Evolutionary conservation across 2,888 invertebrate genomes (phyloP).

Genomic region (Oxytorus armatus): DNA sequence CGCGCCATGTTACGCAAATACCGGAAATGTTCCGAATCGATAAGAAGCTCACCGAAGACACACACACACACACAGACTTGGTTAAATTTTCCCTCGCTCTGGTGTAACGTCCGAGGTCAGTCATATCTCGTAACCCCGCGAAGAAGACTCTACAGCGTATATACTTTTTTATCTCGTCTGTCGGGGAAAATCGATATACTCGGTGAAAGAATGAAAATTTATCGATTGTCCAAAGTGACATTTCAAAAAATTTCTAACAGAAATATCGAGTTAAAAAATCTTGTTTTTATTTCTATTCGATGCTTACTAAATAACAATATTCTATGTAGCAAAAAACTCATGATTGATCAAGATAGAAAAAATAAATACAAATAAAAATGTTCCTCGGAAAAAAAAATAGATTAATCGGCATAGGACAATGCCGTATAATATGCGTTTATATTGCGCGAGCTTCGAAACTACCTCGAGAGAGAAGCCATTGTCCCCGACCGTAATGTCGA

Average conservation of each 20-base stretch:
- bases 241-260: background rate
- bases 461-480: constrained; percentile 48
- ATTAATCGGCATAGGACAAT: background rate
- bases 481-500: constrained; percentile 19
- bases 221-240: background rate
- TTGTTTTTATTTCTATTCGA: constrained; percentile 1
- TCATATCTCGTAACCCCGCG: constrained; percentile 7
- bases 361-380: background rate
- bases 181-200: background rate
- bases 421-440: background rate
- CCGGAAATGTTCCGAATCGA: constrained; percentile 58
- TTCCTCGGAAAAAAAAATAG: background rate
- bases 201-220: background rate
- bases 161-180: background rate
- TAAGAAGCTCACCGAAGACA: constrained; percentile 36
- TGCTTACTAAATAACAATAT: no score
- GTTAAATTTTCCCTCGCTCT: background rate
- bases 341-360: background rate
- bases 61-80: background rate
- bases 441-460: constrained; percentile 28
- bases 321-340: no score
- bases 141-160: background rate
- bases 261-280: background rate
- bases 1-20: constrained; percentile 28
- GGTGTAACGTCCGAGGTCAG: constrained; percentile 38